Conservation (phyloP, 2,797 vertebrate genomes). For the Sternarchorhynchus goeldii region DNA sequence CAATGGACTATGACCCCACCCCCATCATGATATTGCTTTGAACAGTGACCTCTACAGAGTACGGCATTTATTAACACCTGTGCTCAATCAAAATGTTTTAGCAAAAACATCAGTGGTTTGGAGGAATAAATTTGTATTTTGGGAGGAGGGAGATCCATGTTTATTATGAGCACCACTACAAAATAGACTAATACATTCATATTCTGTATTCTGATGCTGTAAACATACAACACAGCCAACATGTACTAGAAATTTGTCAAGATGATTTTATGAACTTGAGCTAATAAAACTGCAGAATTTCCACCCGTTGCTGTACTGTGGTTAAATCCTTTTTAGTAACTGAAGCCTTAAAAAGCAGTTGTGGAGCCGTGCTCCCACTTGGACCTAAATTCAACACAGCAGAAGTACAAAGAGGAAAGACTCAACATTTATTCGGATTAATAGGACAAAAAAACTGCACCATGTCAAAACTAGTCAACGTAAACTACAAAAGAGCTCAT, state of each 20-base stretch:
- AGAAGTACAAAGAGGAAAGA: background rate
- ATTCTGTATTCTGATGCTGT: no score
- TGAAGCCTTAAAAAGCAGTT: background rate
- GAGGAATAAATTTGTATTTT: background rate
- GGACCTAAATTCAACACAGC: background rate
- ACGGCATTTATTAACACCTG: constrained; percentile 52
- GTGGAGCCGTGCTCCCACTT: background rate
- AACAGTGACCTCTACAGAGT: constrained; percentile 31
- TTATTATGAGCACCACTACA: background rate
- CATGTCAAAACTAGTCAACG: no score
- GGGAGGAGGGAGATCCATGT: background rate
- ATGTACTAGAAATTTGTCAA: background rate
- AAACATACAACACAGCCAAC: background rate
- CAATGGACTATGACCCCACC: constrained; percentile 42
- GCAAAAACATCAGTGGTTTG: constrained; percentile 20
- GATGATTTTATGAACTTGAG: background rate
- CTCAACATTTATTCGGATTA: no score
- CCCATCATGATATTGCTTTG: constrained; percentile 42
- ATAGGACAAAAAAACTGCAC: no score
- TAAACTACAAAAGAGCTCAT: no score
- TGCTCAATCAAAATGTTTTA: constrained; percentile 42
- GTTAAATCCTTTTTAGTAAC: constrained; percentile 15
- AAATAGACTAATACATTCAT: background rate
- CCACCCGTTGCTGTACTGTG: constrained; percentile 5
- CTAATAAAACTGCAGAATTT: background rate